Percentiles rank a stretch among this genome's conserved stretches.
These are phyloP conservation scores for Pangasius mekongensis DNA, from an alignment of 2,797 vertebrate species.

Conservation along the genomic window DNA sequence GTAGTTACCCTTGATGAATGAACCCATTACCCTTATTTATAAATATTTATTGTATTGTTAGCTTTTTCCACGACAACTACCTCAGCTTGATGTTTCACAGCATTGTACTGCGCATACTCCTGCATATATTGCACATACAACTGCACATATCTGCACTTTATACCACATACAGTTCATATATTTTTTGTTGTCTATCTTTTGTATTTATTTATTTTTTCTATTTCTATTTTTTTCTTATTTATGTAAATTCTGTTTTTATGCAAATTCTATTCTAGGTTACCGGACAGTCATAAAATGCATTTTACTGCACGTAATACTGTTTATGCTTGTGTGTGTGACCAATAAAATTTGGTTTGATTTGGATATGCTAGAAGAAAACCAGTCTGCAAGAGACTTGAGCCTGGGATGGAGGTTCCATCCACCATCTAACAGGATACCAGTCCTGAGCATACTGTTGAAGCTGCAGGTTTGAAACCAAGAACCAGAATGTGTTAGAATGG, in stretches of 20 bases:
- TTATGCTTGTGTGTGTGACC: background rate
- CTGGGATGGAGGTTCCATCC: background rate
- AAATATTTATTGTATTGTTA: background rate
- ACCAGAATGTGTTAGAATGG: background rate
- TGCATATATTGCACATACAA: background rate
- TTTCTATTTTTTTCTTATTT: background rate
- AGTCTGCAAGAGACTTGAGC: background rate
- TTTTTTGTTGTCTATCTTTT: background rate
- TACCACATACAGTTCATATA: background rate
- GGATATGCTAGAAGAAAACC: background rate
- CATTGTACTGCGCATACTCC: background rate
- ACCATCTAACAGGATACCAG: background rate
- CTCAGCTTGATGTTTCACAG: background rate
- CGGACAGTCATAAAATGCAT: background rate
- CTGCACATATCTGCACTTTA: background rate
- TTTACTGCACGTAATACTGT: background rate
- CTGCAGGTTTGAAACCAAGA: background rate
- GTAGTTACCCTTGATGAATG: too few relatives aligned
- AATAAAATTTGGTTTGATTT: background rate
- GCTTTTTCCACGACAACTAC: background rate
- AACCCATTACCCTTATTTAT: background rate
- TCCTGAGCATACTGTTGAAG: background rate
- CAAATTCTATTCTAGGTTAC: background rate
- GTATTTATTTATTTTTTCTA: background rate
- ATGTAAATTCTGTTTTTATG: background rate